These are phyloP conservation scores for Apamea crenata DNA, from an alignment of 2,888 invertebrate species.

Conservation along the genomic window DNA sequence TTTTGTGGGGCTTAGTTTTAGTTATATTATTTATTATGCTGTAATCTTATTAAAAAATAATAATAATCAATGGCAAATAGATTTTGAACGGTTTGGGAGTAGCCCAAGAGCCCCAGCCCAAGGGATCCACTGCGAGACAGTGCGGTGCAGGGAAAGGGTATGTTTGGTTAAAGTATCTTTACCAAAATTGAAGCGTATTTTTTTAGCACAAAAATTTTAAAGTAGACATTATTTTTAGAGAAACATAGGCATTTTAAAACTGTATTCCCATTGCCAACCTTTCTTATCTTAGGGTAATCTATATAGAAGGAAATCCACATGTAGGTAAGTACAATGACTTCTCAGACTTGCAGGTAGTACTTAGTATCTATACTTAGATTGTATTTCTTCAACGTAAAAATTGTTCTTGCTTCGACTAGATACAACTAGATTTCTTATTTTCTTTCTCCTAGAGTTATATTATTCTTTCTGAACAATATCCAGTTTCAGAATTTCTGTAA, in stretches of 20 bases:
- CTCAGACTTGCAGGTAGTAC: background rate
- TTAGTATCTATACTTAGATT: background rate
- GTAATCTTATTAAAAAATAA: no score
- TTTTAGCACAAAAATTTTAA: background rate
- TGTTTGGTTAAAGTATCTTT: background rate
- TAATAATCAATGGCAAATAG: background rate
- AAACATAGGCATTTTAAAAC: background rate
- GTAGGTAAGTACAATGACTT: background rate
- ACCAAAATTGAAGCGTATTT: background rate
- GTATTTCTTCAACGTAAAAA: no score
- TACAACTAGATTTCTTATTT: background rate
- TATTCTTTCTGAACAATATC: background rate
- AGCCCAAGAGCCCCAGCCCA: no score
- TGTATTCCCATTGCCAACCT: no score
- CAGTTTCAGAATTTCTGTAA: background rate
- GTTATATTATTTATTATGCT: no score
- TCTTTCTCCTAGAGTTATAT: background rate
- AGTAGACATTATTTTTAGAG: background rate
- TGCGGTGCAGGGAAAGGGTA: background rate
- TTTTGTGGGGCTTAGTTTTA: no score
- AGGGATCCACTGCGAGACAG: background rate
- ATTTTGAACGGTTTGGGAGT: background rate
- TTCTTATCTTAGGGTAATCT: background rate
- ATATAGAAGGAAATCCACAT: background rate
- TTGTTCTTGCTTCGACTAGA: background rate